A percentile compares a stretch with the other conserved stretches of the same genome.
Evolutionary conservation across 1,140 invertebrate genomes (phyloP).

Genomic region (Drosophila nebulosa): DNA sequence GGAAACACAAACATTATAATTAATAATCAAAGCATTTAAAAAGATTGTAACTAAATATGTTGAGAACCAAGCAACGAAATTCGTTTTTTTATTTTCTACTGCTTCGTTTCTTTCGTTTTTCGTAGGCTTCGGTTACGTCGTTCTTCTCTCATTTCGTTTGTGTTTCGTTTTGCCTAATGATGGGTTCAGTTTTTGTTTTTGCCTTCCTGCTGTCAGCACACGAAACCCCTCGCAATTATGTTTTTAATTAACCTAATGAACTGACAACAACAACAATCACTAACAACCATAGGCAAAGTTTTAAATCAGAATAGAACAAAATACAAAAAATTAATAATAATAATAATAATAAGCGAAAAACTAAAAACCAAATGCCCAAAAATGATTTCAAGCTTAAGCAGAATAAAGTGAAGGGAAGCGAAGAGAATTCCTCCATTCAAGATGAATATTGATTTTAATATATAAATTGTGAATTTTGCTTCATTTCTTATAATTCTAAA

Average conservation of each 20-base stretch:
- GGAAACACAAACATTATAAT: constrained; percentile 4
- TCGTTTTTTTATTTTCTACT: constrained; percentile 14
- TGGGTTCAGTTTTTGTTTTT: constrained; percentile 12
- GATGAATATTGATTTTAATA: neutral
- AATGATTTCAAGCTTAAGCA: neutral
- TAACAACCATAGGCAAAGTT: constrained; percentile 9
- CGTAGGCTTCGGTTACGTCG: constrained; percentile 40
- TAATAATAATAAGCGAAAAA: neutral
- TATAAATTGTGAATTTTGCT: neutral
- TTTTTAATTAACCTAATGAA: constrained; percentile 76
- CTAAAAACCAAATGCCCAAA: neutral
- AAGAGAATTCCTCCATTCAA: neutral
- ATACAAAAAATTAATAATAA: neutral
- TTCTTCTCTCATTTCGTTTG: constrained; percentile 10
- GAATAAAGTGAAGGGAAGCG: neutral
- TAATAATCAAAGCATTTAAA: constrained; percentile 56
- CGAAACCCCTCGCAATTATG: constrained; percentile 53
- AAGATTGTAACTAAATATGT: constrained; percentile 58
- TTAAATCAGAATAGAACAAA: neutral
- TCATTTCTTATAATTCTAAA: neutral
- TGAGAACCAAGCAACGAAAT: constrained; percentile 22
- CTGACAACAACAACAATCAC: constrained; percentile 22
- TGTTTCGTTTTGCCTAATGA: constrained; percentile 45
- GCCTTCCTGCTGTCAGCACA: constrained; percentile 51
- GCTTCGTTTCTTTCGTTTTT: neutral